Evolutionary conservation across 1,140 invertebrate genomes (phyloP).

Genomic region (Dermatophagoides farinae): DNA sequence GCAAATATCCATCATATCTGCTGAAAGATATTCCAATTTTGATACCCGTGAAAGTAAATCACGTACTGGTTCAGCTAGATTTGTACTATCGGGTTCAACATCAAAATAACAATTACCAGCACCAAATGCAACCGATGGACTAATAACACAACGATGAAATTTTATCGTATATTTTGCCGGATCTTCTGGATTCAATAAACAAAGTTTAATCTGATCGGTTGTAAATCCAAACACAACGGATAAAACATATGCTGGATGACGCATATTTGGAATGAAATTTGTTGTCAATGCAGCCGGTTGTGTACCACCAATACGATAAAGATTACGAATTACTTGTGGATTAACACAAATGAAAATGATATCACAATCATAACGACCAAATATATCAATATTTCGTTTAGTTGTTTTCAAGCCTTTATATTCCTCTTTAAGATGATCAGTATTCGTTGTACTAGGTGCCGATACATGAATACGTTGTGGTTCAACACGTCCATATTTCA

Average conservation of each 20-base stretch:
- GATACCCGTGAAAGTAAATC: slow-evolving; percentile 11
- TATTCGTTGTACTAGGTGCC: slow-evolving; percentile 11
- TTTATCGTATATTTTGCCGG: slow-evolving; percentile 15
- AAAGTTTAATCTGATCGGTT: slow-evolving; percentile 4
- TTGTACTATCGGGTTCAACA: slow-evolving; percentile 13
- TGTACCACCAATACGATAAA: slow-evolving; percentile 13
- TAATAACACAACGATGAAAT: slow-evolving; percentile 16
- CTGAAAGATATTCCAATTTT: slow-evolving; percentile 13
- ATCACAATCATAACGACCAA: slow-evolving; percentile 14
- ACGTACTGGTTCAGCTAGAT: slow-evolving; percentile 10
- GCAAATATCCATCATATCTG: slow-evolving; percentile 14
- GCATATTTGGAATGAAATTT: slow-evolving; percentile 14
- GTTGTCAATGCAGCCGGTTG: slow-evolving; percentile 8
- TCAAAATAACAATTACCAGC: slow-evolving; percentile 16
- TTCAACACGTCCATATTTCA: slow-evolving; percentile 10
- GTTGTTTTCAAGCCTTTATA: neutral
- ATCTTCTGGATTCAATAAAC: slow-evolving; percentile 15
- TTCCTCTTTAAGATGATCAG: slow-evolving; percentile 10
- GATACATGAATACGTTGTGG: slow-evolving; percentile 13
- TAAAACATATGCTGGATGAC: slow-evolving; percentile 11
- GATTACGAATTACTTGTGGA: slow-evolving; percentile 12
- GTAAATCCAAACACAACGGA: slow-evolving; percentile 10
- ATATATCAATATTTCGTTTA: slow-evolving; percentile 15
- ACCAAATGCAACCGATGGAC: slow-evolving; percentile 15
- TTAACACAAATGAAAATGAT: slow-evolving; percentile 16